phyloP scores from a whole-genome alignment of 2,888 invertebrate species.

The Aphelenchoides bicaudatus region DNA sequence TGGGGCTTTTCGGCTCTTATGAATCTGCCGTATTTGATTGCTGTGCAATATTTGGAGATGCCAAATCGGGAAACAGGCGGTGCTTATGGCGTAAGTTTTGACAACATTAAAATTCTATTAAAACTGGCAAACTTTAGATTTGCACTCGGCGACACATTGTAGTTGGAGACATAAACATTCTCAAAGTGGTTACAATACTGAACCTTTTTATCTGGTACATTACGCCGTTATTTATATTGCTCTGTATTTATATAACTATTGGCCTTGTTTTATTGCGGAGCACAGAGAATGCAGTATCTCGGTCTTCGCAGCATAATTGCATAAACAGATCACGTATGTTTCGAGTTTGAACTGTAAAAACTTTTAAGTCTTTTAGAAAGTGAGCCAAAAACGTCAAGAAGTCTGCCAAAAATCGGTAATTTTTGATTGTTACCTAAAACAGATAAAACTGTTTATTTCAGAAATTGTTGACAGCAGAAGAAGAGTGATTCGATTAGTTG shows the following conservation, averaged over 20 bases:
- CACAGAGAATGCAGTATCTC: constrained; percentile 31
- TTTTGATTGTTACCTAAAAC: too few relatives aligned
- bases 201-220: constrained; percentile 54
- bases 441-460: constrained; percentile 20
- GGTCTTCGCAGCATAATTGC: constrained; percentile 22
- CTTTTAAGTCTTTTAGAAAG: neutral
- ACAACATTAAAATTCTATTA: neutral
- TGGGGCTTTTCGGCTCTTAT: constrained; percentile 43
- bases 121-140: constrained; percentile 43
- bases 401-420: neutral
- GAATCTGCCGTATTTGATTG: constrained; percentile 55
- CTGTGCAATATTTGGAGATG: constrained; percentile 48
- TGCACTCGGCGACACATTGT: constrained; percentile 44
- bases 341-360: neutral
- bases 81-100: constrained; percentile 34
- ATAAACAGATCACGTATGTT: neutral
- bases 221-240: constrained; percentile 60
- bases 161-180: constrained; percentile 43
- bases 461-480: constrained; percentile 71
- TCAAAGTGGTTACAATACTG: constrained; percentile 50
- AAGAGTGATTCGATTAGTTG: constrained; percentile 81
- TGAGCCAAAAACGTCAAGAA: neutral
- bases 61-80: constrained; percentile 38
- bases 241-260: constrained; percentile 62
- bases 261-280: constrained; percentile 42